Conservation (phyloP, 2,888 invertebrate species). For the Meloe dianella region DNA sequence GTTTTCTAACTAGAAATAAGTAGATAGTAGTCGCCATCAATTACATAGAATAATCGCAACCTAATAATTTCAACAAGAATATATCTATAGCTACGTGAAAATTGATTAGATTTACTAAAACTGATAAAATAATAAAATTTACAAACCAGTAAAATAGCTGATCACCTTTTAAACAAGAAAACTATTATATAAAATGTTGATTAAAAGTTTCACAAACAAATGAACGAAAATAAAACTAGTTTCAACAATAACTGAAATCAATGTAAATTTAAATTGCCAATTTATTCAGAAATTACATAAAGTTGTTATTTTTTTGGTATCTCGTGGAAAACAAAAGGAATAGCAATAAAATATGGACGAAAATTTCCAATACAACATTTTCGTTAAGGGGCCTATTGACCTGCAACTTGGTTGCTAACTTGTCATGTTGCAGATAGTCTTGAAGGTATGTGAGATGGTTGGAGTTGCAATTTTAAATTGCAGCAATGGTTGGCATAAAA, state of each 20-base stretch:
- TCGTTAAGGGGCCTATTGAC: too few species aligned
- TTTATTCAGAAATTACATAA: too few species aligned
- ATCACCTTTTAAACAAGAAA: background rate
- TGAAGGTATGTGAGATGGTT: too few species aligned
- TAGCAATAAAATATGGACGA: background rate
- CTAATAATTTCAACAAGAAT: conserved; percentile 21
- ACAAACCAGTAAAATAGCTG: conserved; percentile 16
- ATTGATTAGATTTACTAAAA: conserved; percentile 16
- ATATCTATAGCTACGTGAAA: conserved; percentile 22
- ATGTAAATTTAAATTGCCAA: too few species aligned
- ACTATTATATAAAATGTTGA: background rate
- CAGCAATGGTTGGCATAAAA: too few species aligned
- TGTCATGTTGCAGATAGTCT: too few species aligned
- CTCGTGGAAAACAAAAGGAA: background rate
- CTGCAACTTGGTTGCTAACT: too few species aligned
- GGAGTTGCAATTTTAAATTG: too few species aligned
- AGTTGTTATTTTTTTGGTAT: too few species aligned
- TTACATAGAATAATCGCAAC: conserved; percentile 14
- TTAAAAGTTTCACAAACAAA: background rate
- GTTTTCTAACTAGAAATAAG: conserved; percentile 11
- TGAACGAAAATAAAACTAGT: background rate
- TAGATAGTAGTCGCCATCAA: conserved; percentile 19
- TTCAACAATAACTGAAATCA: too few species aligned
- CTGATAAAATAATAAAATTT: conserved; percentile 24
- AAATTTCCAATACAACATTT: background rate